Evolutionary conservation across 2,113 vertebrate species (phyloP).

Genomic region (Campylomormyrus tamandua): DNA sequence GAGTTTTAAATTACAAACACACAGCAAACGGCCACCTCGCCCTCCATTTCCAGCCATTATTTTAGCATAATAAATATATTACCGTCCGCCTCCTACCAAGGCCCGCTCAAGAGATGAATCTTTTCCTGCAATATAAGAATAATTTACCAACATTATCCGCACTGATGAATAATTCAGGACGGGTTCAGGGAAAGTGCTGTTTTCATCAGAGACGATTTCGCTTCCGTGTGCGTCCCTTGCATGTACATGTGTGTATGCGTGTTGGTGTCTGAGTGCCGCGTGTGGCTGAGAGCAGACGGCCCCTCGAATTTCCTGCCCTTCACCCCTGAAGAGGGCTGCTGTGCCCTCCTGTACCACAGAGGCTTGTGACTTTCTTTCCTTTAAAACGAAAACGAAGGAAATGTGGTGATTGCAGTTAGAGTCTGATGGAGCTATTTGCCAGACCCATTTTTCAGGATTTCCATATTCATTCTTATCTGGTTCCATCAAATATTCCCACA

Average conservation of each 20-base stretch:
- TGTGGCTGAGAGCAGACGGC: background rate
- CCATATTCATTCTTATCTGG: background rate
- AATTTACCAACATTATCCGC: slow-evolving; percentile 64
- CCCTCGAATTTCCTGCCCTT: background rate
- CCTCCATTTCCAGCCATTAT: slow-evolving; percentile 62
- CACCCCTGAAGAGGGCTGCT: background rate
- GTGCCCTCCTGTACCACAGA: background rate
- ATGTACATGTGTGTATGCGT: background rate
- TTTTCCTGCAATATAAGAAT: slow-evolving; percentile 62
- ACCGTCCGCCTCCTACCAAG: slow-evolving; percentile 50
- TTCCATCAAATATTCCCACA: background rate
- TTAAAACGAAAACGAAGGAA: background rate
- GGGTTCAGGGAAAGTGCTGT: slow-evolving; percentile 52
- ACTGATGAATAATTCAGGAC: slow-evolving; percentile 61
- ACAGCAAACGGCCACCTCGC: slow-evolving; percentile 54
- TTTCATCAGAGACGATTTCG: slow-evolving; percentile 37
- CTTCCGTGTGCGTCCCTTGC: slow-evolving; percentile 11
- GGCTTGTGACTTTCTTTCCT: background rate
- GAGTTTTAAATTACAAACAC: slow-evolving; percentile 56
- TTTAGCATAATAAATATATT: slow-evolving; percentile 70
- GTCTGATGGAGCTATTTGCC: background rate
- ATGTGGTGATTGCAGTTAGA: background rate
- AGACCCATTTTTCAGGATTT: background rate
- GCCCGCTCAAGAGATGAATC: slow-evolving; percentile 60
- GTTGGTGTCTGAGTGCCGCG: background rate